phyloP scores from a whole-genome alignment of 2,888 invertebrate genomes.

The Leptopterna dolabrata region DNA sequence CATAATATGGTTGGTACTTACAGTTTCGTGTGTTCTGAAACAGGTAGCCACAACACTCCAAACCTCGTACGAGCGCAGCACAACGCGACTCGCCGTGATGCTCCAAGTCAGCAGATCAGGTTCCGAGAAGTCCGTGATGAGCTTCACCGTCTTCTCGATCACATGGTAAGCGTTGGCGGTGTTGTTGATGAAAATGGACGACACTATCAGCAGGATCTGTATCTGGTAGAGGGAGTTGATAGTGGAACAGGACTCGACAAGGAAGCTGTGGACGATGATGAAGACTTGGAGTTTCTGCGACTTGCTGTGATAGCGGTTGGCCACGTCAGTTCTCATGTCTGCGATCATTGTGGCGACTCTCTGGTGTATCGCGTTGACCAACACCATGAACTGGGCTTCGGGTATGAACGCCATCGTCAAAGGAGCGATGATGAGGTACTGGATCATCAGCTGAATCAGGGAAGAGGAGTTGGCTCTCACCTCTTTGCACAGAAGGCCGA shows the following conservation, averaged over 20 bases:
- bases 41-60: constrained; percentile 54
- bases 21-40: constrained; percentile 49
- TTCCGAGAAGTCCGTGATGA: constrained; percentile 13
- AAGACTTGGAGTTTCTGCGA: constrained; percentile 35
- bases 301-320: not conserved
- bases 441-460: constrained; percentile 18
- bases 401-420: constrained; percentile 41
- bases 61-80: constrained; percentile 52
- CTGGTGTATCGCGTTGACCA: constrained; percentile 42
- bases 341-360: constrained; percentile 37
- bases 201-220: constrained; percentile 57
- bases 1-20: not conserved
- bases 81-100: constrained; percentile 45
- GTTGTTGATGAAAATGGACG: constrained; percentile 55
- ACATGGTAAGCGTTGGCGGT: constrained; percentile 59
- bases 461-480: not conserved
- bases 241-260: constrained; percentile 47
- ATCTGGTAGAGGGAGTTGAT: constrained; percentile 54
- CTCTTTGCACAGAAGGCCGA: constrained; percentile 35
- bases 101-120: constrained; percentile 32
- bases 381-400: constrained; percentile 55
- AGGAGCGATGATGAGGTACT: constrained; percentile 55
- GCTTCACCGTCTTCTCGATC: constrained; percentile 54
- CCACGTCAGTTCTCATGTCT: constrained; percentile 24
- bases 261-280: constrained; percentile 42